phyloP scores from a whole-genome alignment of 1,140 invertebrate species.

The Conopomorpha cramerella region DNA sequence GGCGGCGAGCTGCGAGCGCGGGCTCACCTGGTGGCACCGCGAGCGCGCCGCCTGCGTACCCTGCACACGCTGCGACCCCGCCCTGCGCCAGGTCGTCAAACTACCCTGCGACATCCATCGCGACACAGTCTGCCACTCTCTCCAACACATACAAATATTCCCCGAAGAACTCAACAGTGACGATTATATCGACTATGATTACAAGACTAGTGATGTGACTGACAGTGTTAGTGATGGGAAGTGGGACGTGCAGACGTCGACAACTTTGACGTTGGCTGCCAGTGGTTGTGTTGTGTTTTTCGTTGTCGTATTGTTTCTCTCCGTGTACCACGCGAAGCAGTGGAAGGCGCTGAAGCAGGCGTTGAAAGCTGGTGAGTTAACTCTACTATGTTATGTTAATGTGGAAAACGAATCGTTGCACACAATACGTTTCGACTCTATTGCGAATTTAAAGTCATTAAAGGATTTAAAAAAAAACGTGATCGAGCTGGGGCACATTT shows the following conservation, averaged over 20 bases:
- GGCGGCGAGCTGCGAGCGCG: constrained; percentile 50
- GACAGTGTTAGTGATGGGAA: constrained; percentile 20
- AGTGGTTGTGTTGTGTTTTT: constrained; percentile 67
- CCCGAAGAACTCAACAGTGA: constrained; percentile 38
- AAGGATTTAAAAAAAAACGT: too few species aligned
- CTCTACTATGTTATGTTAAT: too few species aligned
- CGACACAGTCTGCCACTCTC: constrained; percentile 67
- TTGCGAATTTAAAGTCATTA: too few species aligned
- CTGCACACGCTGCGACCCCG: constrained; percentile 66
- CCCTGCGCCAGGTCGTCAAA: constrained; percentile 58
- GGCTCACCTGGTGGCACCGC: constrained; percentile 63
- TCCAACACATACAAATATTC: constrained; percentile 62
- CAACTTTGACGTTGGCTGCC: constrained; percentile 58
- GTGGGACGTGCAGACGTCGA: constrained; percentile 63
- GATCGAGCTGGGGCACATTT: too few species aligned
- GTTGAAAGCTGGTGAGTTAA: constrained; percentile 62
- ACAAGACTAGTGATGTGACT: constrained; percentile 35
- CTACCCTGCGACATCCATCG: constrained; percentile 67
- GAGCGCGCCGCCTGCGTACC: constrained; percentile 61
- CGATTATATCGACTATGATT: constrained; percentile 40
- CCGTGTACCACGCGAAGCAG: constrained; percentile 63
- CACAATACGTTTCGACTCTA: constrained; percentile 8
- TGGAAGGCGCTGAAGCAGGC: constrained; percentile 64
- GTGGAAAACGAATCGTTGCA: too few species aligned
- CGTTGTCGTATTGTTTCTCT: constrained; percentile 61